Base-by-base conservation (phyloP, 37 sponge, comb jelly and placozoan species). In the Oscarella lobularis region DNA sequence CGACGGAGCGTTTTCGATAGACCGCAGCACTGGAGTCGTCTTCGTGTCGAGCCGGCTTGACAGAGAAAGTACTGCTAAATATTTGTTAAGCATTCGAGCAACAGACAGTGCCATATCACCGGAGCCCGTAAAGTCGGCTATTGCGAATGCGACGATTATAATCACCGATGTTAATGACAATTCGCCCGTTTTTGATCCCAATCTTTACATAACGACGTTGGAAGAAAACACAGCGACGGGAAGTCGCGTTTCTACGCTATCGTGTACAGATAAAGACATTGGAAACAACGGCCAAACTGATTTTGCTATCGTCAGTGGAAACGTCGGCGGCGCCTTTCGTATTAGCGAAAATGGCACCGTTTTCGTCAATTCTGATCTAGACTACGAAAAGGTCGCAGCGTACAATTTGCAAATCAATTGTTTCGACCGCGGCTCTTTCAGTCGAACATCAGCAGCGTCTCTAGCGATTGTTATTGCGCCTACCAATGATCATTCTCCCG, bases 111-210 rank as follows among this genome's bases (percentile, higher is more conserved):
- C 60, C 14, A 20, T 27, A 48, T 48, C 9, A 27, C 60, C 60
- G 60, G 60, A 48, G 20, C 20, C 60, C 60, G 9, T 20, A 48
- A 9, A 27, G 14, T 48, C 60, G 9, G 60, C 60, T 48, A 27
- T 27, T 48, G 20, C 60, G 20, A 48, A 27, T 20, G 9, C 14
- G 14, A 48, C 20, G 20, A 27, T 48, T 20, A 20, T 27, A 48
- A 20, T 48, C 14, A 48, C 60, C 35, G 71, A 68, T 68, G 31
- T 68, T 35, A 68, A 68, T 14, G 71, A 68, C 31, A 68, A 68
- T 68, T 4, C 71, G 33, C 71, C 71, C 35, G 6, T 14, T 29
- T 5, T 35, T 14, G 71, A 5, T 4, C 29, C 6, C 5, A 5
- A 32, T 14, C 35, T 68, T 5, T 14, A 68, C 6, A 30, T 35